A percentile compares a stretch with the other conserved stretches of the same genome.
Conservation (phyloP, 2,888 invertebrate species). For the Drosophila prostipennis region DNA sequence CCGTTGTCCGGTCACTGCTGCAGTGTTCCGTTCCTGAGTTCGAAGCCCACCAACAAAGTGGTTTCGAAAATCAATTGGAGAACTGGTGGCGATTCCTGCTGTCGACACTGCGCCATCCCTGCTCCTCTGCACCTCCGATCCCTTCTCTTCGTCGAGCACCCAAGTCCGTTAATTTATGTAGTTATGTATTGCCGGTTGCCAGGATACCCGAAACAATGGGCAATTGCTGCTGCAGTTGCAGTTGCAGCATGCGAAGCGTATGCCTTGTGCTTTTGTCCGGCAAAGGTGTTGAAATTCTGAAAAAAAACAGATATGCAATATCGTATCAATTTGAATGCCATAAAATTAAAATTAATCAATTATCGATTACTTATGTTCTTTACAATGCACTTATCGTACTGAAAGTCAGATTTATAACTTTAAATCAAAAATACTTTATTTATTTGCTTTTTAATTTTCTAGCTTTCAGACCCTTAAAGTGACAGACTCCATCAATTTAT, state of each 20-base stretch:
- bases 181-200: constrained; percentile 48
- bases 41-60: constrained; percentile 69
- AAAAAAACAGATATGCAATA: constrained; percentile 28
- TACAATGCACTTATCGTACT: not conserved
- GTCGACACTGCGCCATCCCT: constrained; percentile 62
- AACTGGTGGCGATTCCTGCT: constrained; percentile 72
- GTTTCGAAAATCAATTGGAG: constrained; percentile 64
- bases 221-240: constrained; percentile 37
- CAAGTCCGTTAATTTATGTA: constrained; percentile 71
- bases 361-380: not conserved
- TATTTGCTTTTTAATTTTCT: not conserved
- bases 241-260: constrained; percentile 10
- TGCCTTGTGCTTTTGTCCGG: constrained; percentile 26
- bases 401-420: no score
- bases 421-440: not conserved
- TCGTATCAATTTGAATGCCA: constrained; percentile 4
- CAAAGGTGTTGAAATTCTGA: constrained; percentile 58
- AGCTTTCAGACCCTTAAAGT: constrained; percentile 1
- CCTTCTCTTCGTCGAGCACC: constrained; percentile 27
- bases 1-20: constrained; percentile 23
- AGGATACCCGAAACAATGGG: constrained; percentile 61
- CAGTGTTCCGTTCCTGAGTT: constrained; percentile 17
- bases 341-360: not conserved
- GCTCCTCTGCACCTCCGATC: not conserved
- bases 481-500: not conserved